phyloP scores from a whole-genome alignment of 2,888 invertebrate species.

The Atherix ibis region DNA sequence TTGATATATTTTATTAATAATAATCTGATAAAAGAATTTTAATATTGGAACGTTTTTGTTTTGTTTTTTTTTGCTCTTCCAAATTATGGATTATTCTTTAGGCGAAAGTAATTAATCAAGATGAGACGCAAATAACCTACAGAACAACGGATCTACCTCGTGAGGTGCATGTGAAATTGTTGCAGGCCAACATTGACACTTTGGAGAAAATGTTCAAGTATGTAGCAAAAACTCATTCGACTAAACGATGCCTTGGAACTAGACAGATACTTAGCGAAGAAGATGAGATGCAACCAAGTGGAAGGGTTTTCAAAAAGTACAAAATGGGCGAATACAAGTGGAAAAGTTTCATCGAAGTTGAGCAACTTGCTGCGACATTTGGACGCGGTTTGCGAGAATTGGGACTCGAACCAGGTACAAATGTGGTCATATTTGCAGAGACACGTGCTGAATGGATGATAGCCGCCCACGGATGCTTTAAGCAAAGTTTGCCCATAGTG shows the following conservation, averaged over 20 bases:
- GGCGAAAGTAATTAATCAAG: conserved; percentile 53
- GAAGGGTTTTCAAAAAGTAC: conserved; percentile 91
- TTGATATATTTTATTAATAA: no score
- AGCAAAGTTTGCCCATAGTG: conserved; percentile 85
- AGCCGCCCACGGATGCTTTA: conserved; percentile 90
- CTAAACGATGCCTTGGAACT: conserved; percentile 72
- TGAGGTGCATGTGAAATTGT: conserved; percentile 53
- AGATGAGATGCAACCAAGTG: conserved; percentile 87
- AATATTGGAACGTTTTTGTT: no score
- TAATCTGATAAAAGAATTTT: no score
- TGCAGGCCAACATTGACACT: conserved; percentile 61
- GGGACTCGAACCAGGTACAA: conserved; percentile 54
- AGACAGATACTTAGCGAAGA: conserved; percentile 82
- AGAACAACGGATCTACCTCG: conserved; percentile 54
- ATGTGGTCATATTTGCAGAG: conserved; percentile 90
- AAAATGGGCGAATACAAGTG: conserved; percentile 87
- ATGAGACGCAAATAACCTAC: conserved; percentile 52
- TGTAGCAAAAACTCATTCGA: conserved; percentile 55
- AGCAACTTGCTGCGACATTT: conserved; percentile 58
- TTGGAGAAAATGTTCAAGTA: conserved; percentile 72
- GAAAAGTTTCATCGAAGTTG: conserved; percentile 63
- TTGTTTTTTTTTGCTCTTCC: no score
- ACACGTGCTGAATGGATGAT: conserved; percentile 97
- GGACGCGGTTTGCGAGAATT: conserved; percentile 70
- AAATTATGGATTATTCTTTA: no score